Evolutionary conservation across 2,888 invertebrate species (phyloP).

Genomic region (Acanthosoma haemorrhoidale): DNA sequence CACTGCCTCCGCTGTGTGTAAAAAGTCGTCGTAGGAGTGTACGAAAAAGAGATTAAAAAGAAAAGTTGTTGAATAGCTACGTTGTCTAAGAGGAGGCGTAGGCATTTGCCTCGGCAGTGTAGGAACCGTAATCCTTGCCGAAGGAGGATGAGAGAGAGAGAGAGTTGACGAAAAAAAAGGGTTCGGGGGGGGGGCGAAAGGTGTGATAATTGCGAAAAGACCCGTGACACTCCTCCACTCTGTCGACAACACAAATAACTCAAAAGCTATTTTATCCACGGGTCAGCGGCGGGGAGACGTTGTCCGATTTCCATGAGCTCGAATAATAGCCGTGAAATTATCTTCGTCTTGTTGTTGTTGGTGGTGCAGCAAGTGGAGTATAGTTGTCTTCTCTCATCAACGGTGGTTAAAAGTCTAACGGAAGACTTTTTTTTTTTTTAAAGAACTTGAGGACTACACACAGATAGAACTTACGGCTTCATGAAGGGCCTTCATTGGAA

Average conservation of each 20-base stretch:
- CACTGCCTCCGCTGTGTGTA: background rate
- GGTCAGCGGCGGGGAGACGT: background rate
- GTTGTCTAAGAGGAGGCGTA: slow-evolving; percentile 19
- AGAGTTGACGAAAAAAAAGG: background rate
- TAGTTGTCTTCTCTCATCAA: too few species aligned
- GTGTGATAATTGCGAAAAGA: slow-evolving; percentile 30
- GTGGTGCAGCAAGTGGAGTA: too few species aligned
- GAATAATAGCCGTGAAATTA: slow-evolving; percentile 28
- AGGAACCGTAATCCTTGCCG: background rate
- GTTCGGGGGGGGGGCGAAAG: background rate
- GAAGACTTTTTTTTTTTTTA: too few species aligned
- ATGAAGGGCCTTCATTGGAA: too few species aligned
- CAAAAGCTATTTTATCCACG: slow-evolving; percentile 18
- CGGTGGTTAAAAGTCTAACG: too few species aligned
- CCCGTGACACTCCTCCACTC: slow-evolving; percentile 23
- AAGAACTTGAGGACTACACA: too few species aligned
- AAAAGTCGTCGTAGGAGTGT: background rate
- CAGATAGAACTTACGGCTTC: too few species aligned
- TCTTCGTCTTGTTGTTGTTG: too few species aligned
- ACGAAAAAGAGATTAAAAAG: background rate
- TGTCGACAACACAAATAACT: slow-evolving; percentile 2
- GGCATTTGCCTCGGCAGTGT: slow-evolving; percentile 6
- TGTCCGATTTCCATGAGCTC: slow-evolving; percentile 9
- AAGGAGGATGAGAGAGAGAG: background rate
- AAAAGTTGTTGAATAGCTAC: slow-evolving; percentile 8